These are phyloP conservation scores for Cheilosia vernalis DNA, from an alignment of 2,888 invertebrate species.

Conservation along the genomic window DNA sequence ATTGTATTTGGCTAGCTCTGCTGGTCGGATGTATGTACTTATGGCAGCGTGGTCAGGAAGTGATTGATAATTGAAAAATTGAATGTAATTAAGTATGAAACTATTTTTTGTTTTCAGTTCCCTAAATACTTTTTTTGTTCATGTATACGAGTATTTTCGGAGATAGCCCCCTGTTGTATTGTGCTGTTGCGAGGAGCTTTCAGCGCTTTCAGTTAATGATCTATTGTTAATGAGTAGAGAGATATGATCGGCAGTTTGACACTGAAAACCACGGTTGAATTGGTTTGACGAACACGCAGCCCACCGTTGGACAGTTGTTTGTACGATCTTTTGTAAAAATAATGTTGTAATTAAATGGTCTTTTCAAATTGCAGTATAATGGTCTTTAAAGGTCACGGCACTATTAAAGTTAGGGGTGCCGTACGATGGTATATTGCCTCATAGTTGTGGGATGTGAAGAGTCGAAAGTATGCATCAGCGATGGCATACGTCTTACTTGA, in stretches of 20 bases:
- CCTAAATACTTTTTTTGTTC: background rate
- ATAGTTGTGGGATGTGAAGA: background rate
- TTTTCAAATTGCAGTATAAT: slow-evolving; percentile 1
- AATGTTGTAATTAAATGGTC: slow-evolving; percentile 16
- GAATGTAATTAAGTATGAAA: slow-evolving; percentile 52
- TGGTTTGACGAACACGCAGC: slow-evolving; percentile 25
- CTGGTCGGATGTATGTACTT: slow-evolving; percentile 2
- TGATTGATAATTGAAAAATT: slow-evolving; percentile 71
- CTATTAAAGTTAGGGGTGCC: too few species aligned
- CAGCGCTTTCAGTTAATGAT: slow-evolving; percentile 40
- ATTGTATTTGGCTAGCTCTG: slow-evolving; percentile 9
- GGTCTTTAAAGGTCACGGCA: slow-evolving; percentile 5
- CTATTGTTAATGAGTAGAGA: slow-evolving; percentile 50
- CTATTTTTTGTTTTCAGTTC: slow-evolving; percentile 13
- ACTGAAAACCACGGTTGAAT: slow-evolving; percentile 61
- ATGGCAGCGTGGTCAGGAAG: slow-evolving; percentile 49
- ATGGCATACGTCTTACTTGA: too few species aligned
- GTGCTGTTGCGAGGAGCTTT: background rate
- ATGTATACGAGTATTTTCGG: slow-evolving; percentile 1
- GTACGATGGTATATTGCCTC: too few species aligned
- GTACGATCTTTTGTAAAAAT: background rate
- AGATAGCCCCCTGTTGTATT: background rate
- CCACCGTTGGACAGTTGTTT: background rate
- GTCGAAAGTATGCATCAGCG: too few species aligned
- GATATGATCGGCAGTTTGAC: slow-evolving; percentile 62